Base-by-base conservation (phyloP, 2,797 vertebrate genomes). In the Falco naumanni region DNA sequence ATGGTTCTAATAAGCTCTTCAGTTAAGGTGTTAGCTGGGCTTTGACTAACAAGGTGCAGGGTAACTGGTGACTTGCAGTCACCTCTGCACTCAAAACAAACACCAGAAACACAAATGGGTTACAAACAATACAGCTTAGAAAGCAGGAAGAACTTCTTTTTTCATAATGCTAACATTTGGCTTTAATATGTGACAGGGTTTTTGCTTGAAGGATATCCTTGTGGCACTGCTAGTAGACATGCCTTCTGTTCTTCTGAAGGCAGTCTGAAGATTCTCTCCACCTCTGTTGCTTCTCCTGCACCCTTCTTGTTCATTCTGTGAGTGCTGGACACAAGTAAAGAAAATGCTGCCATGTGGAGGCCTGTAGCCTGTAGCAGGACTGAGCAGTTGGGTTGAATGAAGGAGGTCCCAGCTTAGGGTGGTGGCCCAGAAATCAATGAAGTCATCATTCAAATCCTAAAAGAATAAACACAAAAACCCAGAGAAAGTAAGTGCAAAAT, bases 381-480 rank as follows among this genome's bases (percentile, higher is more conserved):
- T 77, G 96, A 57, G 87, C 95, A 63, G 84, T 63, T 76, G 88
- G 56, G 88, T 95, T 97, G 88, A 86, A 83, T 3, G 6, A 79
- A 92, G 94, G 80, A 53, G 80, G 74, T 37, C 96, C 95, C 90
- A 98, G n/a, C 75, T 98, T 97, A 33, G 96, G 91, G 41, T 97
- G 96, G 83, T 97, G 98, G 80, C 95, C 96, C 13, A 69, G 97
- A 84, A 98, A 98, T 90, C 95, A 89, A 4, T 81, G 96, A 88
- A 86, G 91, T 12, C 97, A 94, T 91, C 9, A 13, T 66, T 89
- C 85, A 95, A 97, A 97, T 74, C 94, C 97, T 97, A 34, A 72
- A 93, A 79, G 59, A 84, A 84, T 20, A 79, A 81, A 54, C 24
- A n/a, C 1, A 41, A 41, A 47, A 28, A 8, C 47, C 17, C 48